A percentile compares a stretch with the other conserved stretches of the same genome.
phyloP scores from a whole-genome alignment of 2,888 invertebrate genomes.

The Crossocerus cetratus region DNA sequence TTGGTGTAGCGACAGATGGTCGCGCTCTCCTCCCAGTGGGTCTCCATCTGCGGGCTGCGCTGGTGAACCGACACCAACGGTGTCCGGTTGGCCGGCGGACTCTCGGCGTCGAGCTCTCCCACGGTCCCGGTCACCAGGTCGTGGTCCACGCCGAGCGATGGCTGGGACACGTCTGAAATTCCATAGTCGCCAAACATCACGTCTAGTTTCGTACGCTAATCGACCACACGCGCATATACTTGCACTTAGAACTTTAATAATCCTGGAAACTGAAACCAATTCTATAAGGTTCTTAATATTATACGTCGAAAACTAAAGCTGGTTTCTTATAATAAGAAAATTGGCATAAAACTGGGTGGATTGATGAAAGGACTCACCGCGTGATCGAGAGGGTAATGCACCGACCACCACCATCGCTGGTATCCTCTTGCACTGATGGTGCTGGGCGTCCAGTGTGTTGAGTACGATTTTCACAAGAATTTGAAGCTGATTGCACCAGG shows the following conservation, averaged over 20 bases:
- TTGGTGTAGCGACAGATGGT: slow-evolving; percentile 68
- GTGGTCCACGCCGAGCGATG: slow-evolving; percentile 85
- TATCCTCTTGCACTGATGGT: slow-evolving; percentile 92
- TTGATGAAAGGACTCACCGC: slow-evolving; percentile 78
- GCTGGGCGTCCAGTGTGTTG: slow-evolving; percentile 93
- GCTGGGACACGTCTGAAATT: slow-evolving; percentile 84
- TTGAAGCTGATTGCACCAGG: slow-evolving; percentile 85
- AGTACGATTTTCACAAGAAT: slow-evolving; percentile 92
- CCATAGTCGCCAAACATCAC: not conserved
- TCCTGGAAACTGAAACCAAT: too few species aligned
- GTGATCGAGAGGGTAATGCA: slow-evolving; percentile 82
- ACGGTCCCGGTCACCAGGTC: slow-evolving; percentile 74
- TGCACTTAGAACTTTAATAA: too few species aligned
- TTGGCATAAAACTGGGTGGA: too few species aligned
- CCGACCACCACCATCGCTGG: slow-evolving; percentile 89
- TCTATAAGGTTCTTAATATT: too few species aligned
- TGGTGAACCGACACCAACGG: slow-evolving; percentile 66
- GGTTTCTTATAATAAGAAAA: too few species aligned
- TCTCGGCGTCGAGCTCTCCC: slow-evolving; percentile 69
- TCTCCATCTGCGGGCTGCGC: slow-evolving; percentile 79
- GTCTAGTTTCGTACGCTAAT: too few species aligned
- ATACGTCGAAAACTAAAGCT: too few species aligned
- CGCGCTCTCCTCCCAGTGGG: slow-evolving; percentile 85
- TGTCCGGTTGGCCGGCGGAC: slow-evolving; percentile 63
- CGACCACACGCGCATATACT: too few species aligned